Percentiles rank a stretch among this genome's conserved stretches.
These are phyloP conservation scores for Phyllotreta cruciferae DNA, from an alignment of 2,888 invertebrate genomes.

Conservation along the genomic window DNA sequence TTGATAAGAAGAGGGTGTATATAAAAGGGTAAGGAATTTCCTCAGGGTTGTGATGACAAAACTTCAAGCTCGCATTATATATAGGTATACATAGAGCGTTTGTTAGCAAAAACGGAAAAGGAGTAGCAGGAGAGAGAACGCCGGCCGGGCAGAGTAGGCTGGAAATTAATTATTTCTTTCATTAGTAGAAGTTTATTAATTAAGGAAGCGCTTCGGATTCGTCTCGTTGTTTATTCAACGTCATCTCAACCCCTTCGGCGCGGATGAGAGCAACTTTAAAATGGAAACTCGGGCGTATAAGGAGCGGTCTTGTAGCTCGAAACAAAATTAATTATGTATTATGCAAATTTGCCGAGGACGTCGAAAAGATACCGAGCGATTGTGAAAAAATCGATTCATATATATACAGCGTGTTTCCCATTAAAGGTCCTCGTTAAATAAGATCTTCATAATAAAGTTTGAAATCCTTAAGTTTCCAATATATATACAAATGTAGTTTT, in stretches of 20 bases:
- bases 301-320: slow-evolving; percentile 55
- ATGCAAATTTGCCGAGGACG: slow-evolving; percentile 35
- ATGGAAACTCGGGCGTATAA: slow-evolving; percentile 56
- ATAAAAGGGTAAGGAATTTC: no score
- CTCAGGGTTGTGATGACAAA: slow-evolving; percentile 12
- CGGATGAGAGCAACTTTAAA: slow-evolving; percentile 60
- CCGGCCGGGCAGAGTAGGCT: slow-evolving; percentile 56
- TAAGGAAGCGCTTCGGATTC: slow-evolving; percentile 61
- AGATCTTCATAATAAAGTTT: no score
- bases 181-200: slow-evolving; percentile 64
- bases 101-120: slow-evolving; percentile 3
- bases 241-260: slow-evolving; percentile 60
- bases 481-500: no score
- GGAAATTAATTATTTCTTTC: slow-evolving; percentile 64
- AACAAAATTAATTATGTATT: slow-evolving; percentile 39
- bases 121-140: slow-evolving; percentile 38
- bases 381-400: not conserved
- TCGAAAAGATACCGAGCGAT: slow-evolving; percentile 30
- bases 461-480: no score
- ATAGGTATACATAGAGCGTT: slow-evolving; percentile 5
- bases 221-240: slow-evolving; percentile 61
- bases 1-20: no score
- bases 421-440: no score
- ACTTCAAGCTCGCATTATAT: no score
- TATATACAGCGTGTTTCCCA: no score